These are phyloP conservation scores for Apoda limacodes DNA, from an alignment of 2,888 invertebrate genomes.

Conservation along the genomic window DNA sequence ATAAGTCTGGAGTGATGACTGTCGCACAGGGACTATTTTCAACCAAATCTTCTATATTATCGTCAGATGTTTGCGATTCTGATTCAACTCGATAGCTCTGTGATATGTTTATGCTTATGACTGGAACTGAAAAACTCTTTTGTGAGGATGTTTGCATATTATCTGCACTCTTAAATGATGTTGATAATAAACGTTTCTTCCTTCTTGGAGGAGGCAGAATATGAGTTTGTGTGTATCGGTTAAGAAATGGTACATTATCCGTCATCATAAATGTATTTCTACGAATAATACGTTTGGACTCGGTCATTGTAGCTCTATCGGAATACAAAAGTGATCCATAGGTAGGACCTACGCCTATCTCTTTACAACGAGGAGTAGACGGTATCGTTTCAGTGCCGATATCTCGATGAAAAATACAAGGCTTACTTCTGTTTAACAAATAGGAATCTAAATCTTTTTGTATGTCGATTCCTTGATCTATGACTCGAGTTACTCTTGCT, in stretches of 20 bases:
- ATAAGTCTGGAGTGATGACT: slow-evolving; percentile 65
- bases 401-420: slow-evolving; percentile 37
- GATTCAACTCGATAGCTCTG: slow-evolving; percentile 59
- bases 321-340: slow-evolving; percentile 35
- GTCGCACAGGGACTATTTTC: slow-evolving; percentile 24
- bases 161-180: slow-evolving; percentile 27
- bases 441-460: slow-evolving; percentile 63
- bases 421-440: slow-evolving; percentile 35
- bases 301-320: slow-evolving; percentile 45
- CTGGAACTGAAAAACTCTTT: slow-evolving; percentile 46
- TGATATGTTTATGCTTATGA: slow-evolving; percentile 72
- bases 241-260: slow-evolving; percentile 30
- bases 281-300: slow-evolving; percentile 29
- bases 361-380: slow-evolving; percentile 59
- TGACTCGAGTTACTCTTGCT: slow-evolving; percentile 58
- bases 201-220: too few relatives aligned
- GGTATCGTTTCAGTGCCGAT: slow-evolving; percentile 50
- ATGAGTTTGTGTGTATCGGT: slow-evolving; percentile 45
- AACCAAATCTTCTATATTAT: slow-evolving; percentile 24
- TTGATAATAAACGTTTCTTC: too few relatives aligned
- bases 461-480: slow-evolving; percentile 68
- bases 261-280: slow-evolving; percentile 56
- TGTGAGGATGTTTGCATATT: slow-evolving; percentile 24
- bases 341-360: slow-evolving; percentile 48
- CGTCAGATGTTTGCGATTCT: slow-evolving; percentile 60